phyloP scores from a whole-genome alignment of 2,888 invertebrate genomes.

The Gisinianus flammeolus region DNA sequence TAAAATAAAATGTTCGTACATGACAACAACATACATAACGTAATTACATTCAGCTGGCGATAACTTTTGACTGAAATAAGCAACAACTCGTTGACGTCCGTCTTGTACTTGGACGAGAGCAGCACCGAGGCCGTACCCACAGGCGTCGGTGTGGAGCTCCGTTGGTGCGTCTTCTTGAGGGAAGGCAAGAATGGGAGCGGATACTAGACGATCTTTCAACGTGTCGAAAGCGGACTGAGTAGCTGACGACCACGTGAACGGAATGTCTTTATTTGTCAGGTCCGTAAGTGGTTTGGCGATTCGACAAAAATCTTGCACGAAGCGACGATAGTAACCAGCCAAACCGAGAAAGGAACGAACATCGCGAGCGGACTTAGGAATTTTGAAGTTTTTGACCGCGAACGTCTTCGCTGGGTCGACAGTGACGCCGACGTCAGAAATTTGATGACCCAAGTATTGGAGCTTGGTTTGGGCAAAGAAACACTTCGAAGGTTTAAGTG shows the following conservation, averaged over 20 bases:
- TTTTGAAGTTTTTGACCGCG: slow-evolving; percentile 53
- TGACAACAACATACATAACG: no score
- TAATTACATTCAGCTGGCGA: no score
- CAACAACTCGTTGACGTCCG: no score
- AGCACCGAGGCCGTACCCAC: background rate
- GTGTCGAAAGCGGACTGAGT: slow-evolving; percentile 46
- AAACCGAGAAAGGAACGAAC: slow-evolving; percentile 59
- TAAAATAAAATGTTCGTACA: no score
- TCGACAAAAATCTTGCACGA: slow-evolving; percentile 55
- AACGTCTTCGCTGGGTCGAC: slow-evolving; percentile 55
- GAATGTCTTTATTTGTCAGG: slow-evolving; percentile 51
- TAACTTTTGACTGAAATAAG: no score
- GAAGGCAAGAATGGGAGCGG: background rate
- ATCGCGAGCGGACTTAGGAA: slow-evolving; percentile 51
- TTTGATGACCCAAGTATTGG: slow-evolving; percentile 58
- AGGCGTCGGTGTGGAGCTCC: no score
- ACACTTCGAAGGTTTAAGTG: background rate
- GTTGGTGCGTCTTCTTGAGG: background rate
- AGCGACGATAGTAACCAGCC: slow-evolving; percentile 59
- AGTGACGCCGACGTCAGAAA: slow-evolving; percentile 58
- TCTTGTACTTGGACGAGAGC: no score
- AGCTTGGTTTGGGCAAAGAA: background rate
- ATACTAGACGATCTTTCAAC: slow-evolving; percentile 10
- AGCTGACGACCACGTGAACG: slow-evolving; percentile 43
- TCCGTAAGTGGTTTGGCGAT: slow-evolving; percentile 55